Conservation (phyloP, 2,797 vertebrate species). For the Semotilus atromaculatus region DNA sequence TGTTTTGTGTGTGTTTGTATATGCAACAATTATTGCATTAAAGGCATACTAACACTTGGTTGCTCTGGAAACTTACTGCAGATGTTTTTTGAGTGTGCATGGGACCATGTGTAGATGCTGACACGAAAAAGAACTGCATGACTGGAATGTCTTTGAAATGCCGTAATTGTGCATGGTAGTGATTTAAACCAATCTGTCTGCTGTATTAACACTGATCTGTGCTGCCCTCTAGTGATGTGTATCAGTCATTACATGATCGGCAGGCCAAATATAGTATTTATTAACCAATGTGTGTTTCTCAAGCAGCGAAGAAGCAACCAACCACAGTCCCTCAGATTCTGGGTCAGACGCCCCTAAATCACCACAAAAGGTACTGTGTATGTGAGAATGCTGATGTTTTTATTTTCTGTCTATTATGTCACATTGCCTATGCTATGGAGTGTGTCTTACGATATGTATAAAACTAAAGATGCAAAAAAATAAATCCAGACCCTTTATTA, state of each 20-base stretch:
- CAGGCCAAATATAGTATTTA: not conserved
- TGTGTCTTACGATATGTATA: not conserved
- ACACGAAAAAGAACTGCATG: not conserved
- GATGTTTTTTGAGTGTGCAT: not conserved
- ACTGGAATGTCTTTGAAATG: slow-evolving; percentile 3
- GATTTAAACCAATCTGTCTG: slow-evolving; percentile 27
- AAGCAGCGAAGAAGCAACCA: slow-evolving; percentile 54
- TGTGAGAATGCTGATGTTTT: not conserved
- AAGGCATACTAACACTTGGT: not conserved
- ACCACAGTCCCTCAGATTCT: slow-evolving; percentile 72
- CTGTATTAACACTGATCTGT: not conserved
- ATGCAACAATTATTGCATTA: not conserved
- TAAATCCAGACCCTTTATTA: not conserved
- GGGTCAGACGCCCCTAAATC: slow-evolving; percentile 78
- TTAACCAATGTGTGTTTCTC: slow-evolving; percentile 12
- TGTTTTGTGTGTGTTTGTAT: slow-evolving; percentile 33
- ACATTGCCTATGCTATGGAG: not conserved
- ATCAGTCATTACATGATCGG: not conserved
- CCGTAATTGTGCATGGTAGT: not conserved
- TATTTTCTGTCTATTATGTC: not conserved
- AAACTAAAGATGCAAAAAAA: not conserved
- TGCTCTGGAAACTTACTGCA: not conserved
- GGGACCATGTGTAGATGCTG: not conserved
- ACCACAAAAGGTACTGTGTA: slow-evolving; percentile 80
- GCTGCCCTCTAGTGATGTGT: slow-evolving; percentile 21